Evolutionary conservation across 2,888 invertebrate genomes (phyloP).

Genomic region (Tetramorium bicarinatum): DNA sequence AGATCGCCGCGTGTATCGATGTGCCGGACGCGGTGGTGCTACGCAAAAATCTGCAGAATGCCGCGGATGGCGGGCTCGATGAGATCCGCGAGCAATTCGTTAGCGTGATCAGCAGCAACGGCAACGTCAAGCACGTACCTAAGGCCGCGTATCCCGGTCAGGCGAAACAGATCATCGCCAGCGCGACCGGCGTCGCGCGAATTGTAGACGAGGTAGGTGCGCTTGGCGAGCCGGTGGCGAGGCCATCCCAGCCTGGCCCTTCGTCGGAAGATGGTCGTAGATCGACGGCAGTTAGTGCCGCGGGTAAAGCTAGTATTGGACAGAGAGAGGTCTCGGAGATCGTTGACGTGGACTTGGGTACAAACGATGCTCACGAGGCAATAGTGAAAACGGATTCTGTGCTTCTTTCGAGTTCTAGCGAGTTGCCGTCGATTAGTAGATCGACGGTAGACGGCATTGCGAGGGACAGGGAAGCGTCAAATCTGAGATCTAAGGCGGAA

Average conservation of each 20-base stretch:
- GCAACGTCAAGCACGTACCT: slow-evolving; percentile 78
- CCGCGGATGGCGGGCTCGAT: slow-evolving; percentile 82
- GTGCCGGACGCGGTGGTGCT: slow-evolving; percentile 79
- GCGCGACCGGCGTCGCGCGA: slow-evolving; percentile 81
- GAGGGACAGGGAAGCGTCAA: background rate
- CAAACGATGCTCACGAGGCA: slow-evolving; percentile 3
- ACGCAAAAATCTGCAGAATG: slow-evolving; percentile 80
- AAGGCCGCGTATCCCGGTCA: slow-evolving; percentile 89
- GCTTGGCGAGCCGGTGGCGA: slow-evolving; percentile 39
- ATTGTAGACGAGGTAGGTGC: slow-evolving; percentile 83
- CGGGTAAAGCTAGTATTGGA: slow-evolving; percentile 28
- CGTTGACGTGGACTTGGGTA: slow-evolving; percentile 30
- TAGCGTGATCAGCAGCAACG: slow-evolving; percentile 75
- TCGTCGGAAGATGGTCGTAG: slow-evolving; percentile 7
- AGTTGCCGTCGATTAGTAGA: background rate
- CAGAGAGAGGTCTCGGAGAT: slow-evolving; percentile 37
- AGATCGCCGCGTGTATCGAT: slow-evolving; percentile 77
- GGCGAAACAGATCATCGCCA: slow-evolving; percentile 90
- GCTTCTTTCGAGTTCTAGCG: background rate
- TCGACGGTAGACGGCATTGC: background rate
- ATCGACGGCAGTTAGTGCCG: background rate
- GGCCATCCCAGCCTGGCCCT: background rate
- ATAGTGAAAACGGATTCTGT: slow-evolving; percentile 11
- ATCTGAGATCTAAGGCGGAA: background rate
- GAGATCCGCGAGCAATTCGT: slow-evolving; percentile 81